A percentile compares a stretch with the other conserved stretches of the same genome.
These are phyloP conservation scores for Petromus typicus DNA, from an alignment of 2,113 vertebrate species.

Conservation along the genomic window DNA sequence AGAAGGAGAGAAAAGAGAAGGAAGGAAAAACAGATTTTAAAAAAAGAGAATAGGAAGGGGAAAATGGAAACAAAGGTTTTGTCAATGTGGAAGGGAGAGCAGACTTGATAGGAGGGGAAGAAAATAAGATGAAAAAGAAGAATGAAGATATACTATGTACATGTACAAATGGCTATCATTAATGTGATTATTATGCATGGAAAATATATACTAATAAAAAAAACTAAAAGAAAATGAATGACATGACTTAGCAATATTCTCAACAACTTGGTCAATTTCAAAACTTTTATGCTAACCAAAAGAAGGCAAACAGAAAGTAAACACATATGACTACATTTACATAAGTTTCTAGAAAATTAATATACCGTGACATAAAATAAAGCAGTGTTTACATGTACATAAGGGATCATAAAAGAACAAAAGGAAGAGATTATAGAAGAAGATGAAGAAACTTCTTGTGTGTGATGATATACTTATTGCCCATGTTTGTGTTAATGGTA, in stretches of 20 bases:
- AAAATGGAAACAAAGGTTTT: neutral
- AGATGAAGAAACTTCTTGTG: neutral
- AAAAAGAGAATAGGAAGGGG: neutral
- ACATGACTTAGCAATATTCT: neutral
- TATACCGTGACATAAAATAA: constrained; percentile 26
- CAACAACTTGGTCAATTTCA: neutral
- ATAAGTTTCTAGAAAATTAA: neutral
- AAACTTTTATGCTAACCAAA: constrained; percentile 2
- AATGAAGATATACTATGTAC: neutral
- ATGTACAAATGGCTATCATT: neutral
- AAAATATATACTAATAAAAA: neutral
- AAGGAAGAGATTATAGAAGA: neutral
- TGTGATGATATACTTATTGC: neutral
- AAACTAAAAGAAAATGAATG: neutral
- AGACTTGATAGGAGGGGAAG: neutral
- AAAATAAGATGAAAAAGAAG: neutral
- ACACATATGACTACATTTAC: neutral
- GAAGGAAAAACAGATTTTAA: neutral
- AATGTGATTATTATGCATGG: neutral
- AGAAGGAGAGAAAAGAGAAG: neutral
- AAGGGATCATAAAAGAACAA: neutral
- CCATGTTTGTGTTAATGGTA: neutral
- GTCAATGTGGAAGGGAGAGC: neutral
- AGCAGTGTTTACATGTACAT: neutral
- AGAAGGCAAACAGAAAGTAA: neutral